These are phyloP conservation scores for Tribolium freemani DNA, from an alignment of 2,888 invertebrate genomes.

Conservation along the genomic window DNA sequence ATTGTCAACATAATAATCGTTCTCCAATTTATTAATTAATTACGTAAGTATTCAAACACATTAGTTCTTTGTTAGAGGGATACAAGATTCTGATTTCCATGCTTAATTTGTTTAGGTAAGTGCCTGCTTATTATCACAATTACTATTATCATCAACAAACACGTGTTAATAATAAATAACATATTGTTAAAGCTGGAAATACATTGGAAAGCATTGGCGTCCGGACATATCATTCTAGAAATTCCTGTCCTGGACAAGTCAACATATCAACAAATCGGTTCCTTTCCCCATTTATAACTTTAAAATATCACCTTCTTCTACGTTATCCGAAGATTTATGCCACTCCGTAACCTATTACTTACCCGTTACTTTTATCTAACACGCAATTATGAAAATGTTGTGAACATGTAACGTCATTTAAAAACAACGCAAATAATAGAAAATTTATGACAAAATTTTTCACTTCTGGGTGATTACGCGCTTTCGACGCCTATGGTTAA, in stretches of 20 bases:
- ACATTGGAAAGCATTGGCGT: background rate
- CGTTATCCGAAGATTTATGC: no score
- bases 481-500: background rate
- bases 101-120: slow-evolving; percentile 20
- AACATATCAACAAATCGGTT: no score
- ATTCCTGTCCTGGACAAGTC: no score
- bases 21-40: background rate
- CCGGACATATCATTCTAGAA: background rate
- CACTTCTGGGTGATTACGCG: background rate
- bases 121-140: slow-evolving; percentile 12
- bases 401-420: background rate
- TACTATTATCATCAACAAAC: slow-evolving; percentile 10
- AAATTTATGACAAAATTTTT: background rate
- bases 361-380: background rate
- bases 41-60: background rate
- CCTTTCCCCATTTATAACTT: no score
- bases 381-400: background rate
- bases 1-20: background rate
- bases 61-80: background rate
- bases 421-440: background rate
- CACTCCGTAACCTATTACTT: no score
- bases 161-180: slow-evolving; percentile 16
- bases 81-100: background rate
- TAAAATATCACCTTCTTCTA: no score
- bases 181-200: background rate